Percentiles rank a stretch among this genome's conserved stretches.
Conservation (phyloP, 2,113 vertebrate species). For the Acrocephalus kingi region DNA sequence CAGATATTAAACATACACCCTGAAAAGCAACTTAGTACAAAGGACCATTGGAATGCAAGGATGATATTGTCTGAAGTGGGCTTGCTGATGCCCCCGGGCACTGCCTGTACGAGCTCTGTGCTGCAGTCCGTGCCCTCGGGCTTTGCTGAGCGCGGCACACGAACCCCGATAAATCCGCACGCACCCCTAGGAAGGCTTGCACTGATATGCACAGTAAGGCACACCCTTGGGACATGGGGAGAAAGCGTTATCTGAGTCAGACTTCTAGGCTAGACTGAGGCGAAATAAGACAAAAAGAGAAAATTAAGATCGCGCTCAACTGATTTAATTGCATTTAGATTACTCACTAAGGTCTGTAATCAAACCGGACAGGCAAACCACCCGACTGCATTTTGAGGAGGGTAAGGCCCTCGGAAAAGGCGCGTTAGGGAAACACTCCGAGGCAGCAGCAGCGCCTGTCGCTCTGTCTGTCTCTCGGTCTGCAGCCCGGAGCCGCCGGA, state of each 20-base stretch:
- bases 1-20: not conserved
- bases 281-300: not conserved
- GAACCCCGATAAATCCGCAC: not conserved
- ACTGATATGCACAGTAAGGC: not conserved
- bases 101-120: fast-evolving
- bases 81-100: fast-evolving
- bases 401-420: fast-evolving
- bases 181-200: not conserved
- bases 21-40: not conserved
- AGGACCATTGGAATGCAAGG: fast-evolving
- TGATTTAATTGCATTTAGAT: not conserved
- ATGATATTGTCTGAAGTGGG: fast-evolving
- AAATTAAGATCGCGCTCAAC: fast-evolving
- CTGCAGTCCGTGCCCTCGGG: not conserved
- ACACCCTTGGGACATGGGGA: not conserved
- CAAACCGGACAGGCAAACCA: not conserved
- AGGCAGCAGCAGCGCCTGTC: not conserved
- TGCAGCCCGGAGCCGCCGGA: not conserved
- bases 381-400: fast-evolving
- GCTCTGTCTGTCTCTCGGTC: not conserved
- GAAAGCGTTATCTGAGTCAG: not conserved
- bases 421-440: fast-evolving
- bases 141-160: fast-evolving
- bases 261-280: not conserved
- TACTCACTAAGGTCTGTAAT: fast-evolving